phyloP scores from a whole-genome alignment of 2,797 vertebrate genomes.

The Alosa sapidissima region DNA sequence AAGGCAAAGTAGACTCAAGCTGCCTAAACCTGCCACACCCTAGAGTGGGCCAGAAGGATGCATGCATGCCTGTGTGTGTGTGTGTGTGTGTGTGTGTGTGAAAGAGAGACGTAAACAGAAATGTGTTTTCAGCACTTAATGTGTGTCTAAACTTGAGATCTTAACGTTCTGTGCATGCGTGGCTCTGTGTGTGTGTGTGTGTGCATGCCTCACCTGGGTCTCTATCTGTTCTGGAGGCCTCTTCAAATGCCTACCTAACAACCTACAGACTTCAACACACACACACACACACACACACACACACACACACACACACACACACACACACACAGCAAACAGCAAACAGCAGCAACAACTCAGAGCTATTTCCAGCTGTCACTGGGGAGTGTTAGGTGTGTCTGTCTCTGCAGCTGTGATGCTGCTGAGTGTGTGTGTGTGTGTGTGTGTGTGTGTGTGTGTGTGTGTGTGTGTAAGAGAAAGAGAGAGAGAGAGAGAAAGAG shows the following conservation, averaged over 20 bases:
- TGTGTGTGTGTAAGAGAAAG: not conserved
- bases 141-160: not conserved
- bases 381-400: constrained; percentile 41
- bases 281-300: not conserved
- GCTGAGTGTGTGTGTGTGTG: not conserved
- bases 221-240: not conserved
- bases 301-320: constrained; percentile 29
- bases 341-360: constrained; percentile 42
- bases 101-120: not conserved
- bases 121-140: not conserved
- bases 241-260: not conserved
- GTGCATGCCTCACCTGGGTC: not conserved
- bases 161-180: not conserved
- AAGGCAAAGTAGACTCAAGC: constrained; percentile 1
- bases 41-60: not conserved
- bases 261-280: not conserved
- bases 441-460: constrained; percentile 8
- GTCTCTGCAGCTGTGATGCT: constrained; percentile 44
- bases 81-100: not conserved
- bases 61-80: not conserved
- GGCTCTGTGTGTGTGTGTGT: not conserved
- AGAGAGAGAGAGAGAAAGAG: constrained; percentile 37
- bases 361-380: constrained; percentile 8
- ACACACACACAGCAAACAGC: constrained; percentile 22
- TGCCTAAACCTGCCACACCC: not conserved